phyloP scores from a whole-genome alignment of 2,113 vertebrate genomes.

The Narcine bancroftii region DNA sequence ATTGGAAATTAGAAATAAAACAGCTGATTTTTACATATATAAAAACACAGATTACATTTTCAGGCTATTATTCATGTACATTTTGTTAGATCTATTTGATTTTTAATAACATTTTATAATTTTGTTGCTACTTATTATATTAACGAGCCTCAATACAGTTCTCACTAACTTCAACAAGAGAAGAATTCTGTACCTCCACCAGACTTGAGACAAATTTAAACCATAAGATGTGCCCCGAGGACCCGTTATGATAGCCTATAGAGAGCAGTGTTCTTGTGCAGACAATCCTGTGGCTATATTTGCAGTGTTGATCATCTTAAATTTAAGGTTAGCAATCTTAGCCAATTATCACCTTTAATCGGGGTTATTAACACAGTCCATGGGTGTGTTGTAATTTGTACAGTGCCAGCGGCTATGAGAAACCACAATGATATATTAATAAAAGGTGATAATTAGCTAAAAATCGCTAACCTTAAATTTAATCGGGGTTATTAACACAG shows the following conservation, averaged over 20 bases:
- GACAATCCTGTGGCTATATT: slow-evolving; percentile 28
- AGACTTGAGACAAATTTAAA: slow-evolving; percentile 9
- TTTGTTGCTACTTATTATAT: neutral
- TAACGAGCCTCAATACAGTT: neutral
- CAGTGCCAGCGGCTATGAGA: too few species aligned
- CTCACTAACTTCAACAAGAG: neutral
- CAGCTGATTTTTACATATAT: neutral
- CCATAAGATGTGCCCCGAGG: neutral
- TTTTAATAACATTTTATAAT: neutral
- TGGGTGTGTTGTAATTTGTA: too few species aligned
- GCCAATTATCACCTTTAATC: too few species aligned
- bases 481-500: too few species aligned
- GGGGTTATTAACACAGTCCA: too few species aligned
- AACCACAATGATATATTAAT: too few species aligned
- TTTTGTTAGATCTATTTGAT: neutral
- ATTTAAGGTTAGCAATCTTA: too few species aligned
- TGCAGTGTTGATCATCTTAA: slow-evolving; percentile 23
- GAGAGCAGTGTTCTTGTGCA: slow-evolving; percentile 8
- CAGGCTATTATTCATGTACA: neutral
- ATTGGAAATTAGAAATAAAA: neutral
- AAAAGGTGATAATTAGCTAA: too few species aligned
- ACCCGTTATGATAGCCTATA: slow-evolving; percentile 5
- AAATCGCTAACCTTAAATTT: too few species aligned
- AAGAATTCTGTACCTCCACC: neutral
- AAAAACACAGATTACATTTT: neutral